Conservation (phyloP, 1,140 invertebrate species). For the Catajapyx aquilonaris region DNA sequence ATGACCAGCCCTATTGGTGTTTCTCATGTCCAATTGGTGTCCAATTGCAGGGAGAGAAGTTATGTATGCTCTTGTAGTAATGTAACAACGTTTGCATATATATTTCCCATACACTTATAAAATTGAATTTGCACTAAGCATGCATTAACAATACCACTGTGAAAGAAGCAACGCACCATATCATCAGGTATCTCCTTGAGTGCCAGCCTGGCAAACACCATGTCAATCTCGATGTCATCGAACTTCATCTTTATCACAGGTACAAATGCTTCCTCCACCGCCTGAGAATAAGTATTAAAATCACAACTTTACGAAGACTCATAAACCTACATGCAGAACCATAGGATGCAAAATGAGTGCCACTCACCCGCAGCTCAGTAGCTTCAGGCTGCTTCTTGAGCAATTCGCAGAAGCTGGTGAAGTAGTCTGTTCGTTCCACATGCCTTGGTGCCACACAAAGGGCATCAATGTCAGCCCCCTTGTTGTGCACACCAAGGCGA, state of each 20-base stretch:
- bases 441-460: constrained; percentile 92
- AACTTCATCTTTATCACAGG: constrained; percentile 99
- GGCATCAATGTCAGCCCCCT: constrained; percentile 97
- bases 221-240: constrained; percentile 95
- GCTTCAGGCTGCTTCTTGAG: constrained; percentile 74
- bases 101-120: background rate
- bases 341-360: constrained; percentile 4
- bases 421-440: constrained; percentile 85
- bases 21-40: too few species aligned
- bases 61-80: too few species aligned
- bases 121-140: background rate
- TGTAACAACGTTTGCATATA: too few species aligned
- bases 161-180: constrained; percentile 21
- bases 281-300: constrained; percentile 24
- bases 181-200: constrained; percentile 73
- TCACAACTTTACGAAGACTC: background rate
- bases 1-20: too few species aligned
- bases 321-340: constrained; percentile 3
- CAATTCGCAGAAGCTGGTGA: constrained; percentile 79
- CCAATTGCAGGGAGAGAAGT: too few species aligned
- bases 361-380: constrained; percentile 46
- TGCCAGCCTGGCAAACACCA: constrained; percentile 85
- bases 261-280: constrained; percentile 96
- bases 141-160: too few species aligned
- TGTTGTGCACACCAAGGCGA: constrained; percentile 75